Conservation (phyloP, 1,140 invertebrate genomes). For the Dendrolimus kikuchii region DNA sequence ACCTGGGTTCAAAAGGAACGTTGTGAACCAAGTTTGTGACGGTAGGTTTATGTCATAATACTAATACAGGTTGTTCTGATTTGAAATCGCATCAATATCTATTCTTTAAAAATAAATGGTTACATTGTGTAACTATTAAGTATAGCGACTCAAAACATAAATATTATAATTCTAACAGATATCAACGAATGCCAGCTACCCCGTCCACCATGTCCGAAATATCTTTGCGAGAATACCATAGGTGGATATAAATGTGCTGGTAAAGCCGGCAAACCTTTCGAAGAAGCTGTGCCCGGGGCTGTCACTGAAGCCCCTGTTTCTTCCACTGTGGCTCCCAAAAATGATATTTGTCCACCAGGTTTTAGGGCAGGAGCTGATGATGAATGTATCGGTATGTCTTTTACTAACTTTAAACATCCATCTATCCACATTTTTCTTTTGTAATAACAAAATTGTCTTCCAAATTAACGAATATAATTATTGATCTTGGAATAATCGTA, state of each 20-base stretch:
- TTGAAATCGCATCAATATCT: too few species aligned
- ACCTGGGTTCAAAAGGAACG: slow-evolving; percentile 77
- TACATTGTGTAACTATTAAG: too few species aligned
- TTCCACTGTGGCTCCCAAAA: slow-evolving; percentile 33
- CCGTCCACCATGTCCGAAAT: slow-evolving; percentile 75
- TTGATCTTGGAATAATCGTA: too few species aligned
- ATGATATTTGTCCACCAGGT: slow-evolving; percentile 77
- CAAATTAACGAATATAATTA: too few species aligned
- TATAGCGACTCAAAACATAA: neutral
- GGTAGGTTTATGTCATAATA: slow-evolving; percentile 68
- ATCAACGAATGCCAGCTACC: slow-evolving; percentile 79
- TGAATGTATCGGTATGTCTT: slow-evolving; percentile 72
- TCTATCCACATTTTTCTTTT: too few species aligned
- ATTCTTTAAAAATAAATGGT: too few species aligned
- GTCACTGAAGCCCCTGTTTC: slow-evolving; percentile 23
- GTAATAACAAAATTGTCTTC: too few species aligned
- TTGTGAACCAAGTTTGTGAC: slow-evolving; percentile 77
- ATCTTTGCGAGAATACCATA: slow-evolving; percentile 80
- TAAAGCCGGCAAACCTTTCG: slow-evolving; percentile 53
- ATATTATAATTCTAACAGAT: slow-evolving; percentile 64
- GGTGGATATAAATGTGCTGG: slow-evolving; percentile 77
- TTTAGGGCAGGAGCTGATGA: slow-evolving; percentile 76
- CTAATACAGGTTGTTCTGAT: neutral
- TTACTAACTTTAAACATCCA: slow-evolving; percentile 6
- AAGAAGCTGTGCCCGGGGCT: slow-evolving; percentile 26